A percentile compares a stretch with the other conserved stretches of the same genome.
These are phyloP conservation scores for Oligia latruncula DNA, from an alignment of 2,888 invertebrate genomes.

Conservation along the genomic window DNA sequence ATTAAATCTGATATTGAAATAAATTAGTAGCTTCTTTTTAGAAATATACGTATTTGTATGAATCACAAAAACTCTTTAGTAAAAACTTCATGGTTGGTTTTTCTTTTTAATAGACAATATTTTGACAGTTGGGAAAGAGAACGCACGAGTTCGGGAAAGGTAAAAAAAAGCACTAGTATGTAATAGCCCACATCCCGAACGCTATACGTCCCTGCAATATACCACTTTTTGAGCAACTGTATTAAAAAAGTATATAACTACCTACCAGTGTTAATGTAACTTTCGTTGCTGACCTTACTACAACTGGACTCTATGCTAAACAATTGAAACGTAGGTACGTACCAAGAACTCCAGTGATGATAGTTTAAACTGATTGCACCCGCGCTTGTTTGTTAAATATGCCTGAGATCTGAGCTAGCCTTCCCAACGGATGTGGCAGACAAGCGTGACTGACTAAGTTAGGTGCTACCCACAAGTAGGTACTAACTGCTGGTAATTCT, in stretches of 20 bases:
- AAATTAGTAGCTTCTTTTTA: too few relatives aligned
- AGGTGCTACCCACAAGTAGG: not conserved
- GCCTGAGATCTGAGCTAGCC: not conserved
- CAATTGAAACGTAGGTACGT: slow-evolving; percentile 17
- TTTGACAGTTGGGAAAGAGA: too few relatives aligned
- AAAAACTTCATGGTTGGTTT: too few relatives aligned
- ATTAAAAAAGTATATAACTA: not conserved
- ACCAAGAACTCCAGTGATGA: slow-evolving; percentile 5
- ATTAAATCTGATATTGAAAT: too few relatives aligned
- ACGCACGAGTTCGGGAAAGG: too few relatives aligned
- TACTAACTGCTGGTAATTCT: not conserved
- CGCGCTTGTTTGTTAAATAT: slow-evolving; percentile 38
- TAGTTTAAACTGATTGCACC: not conserved
- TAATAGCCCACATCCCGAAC: too few relatives aligned
- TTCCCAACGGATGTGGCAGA: not conserved
- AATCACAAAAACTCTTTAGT: too few relatives aligned
- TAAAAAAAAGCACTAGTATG: too few relatives aligned
- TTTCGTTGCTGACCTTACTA: not conserved
- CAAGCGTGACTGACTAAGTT: slow-evolving; percentile 4
- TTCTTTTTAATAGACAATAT: too few relatives aligned
- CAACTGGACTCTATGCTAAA: not conserved
- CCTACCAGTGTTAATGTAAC: not conserved
- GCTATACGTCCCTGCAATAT: too few relatives aligned
- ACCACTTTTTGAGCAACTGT: too few relatives aligned
- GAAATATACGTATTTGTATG: too few relatives aligned